Evolutionary conservation across 30 jellyfish, hydroid and myxozoan species (phyloP), one percentile per base, ranked within the genome.

Genomic region (Mastigias papua): DNA sequence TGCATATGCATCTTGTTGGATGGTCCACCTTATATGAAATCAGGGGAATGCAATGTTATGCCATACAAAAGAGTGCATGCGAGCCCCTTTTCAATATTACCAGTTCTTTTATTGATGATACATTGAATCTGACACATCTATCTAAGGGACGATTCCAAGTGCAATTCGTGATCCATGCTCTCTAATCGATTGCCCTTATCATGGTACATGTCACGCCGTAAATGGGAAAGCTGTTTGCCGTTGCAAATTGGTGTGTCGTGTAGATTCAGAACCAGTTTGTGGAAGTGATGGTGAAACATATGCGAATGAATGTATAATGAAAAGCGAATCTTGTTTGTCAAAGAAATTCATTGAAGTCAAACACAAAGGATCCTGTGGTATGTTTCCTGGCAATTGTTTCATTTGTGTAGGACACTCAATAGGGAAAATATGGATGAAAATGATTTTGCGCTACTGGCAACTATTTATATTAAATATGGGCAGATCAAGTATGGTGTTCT

Each of bases 261-360:
- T 37, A n/a, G 70, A 25, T 8, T 4, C 58, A 16, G 54, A 31
- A 46, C 91, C 96, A 30, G 91, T 76, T 33, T 88, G 96, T 79
- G 91, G 96, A 48, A 69, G 87, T 81, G 90, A 89, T 64, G 93
- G 85, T 5, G n/a, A 37, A 15, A 80, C 97, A 0, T 89, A 80
- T 48, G 81, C 73, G 20, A 89, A 82, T 72, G 86, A 70, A 34
- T 89, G 97, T 54, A 48, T 42, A 13, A 23, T 89, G 92, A 51
- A 82, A 61, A 63, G 73, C 51, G 82, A 62, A 77, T 61, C 93
- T 4, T 89, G 97, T 65, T 23, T 37, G 10, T n/a, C 50, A n/a
- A 27, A 80, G 51, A 29, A 49, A 64, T 50, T 10, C 0, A 33
- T 89, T 22, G 49, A 63, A 17, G 82, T 73, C 10, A 42, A 46